Base-by-base conservation (phyloP, 2,888 invertebrate species). In the Conchocele bisecta region DNA sequence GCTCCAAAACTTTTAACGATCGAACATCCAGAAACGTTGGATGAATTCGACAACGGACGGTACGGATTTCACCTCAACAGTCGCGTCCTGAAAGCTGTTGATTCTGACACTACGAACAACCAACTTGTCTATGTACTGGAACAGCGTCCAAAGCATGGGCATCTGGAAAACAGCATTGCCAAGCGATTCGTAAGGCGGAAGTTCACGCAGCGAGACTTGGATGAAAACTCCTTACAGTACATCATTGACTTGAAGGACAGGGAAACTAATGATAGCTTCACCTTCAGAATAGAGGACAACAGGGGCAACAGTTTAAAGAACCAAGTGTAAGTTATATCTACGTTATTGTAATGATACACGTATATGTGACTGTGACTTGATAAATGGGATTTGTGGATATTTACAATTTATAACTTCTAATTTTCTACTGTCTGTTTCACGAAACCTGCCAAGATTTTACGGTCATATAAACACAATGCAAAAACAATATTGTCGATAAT, bases 171-270 rank as follows among this genome's bases (percentile, higher is more conserved):
- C 75, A 81, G 82, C 6, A 83, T 82, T 28, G 85, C 88, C 9
- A 86, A 89, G 65, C 82, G 86, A 22, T 87, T 79, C 48, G 86
- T 91, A 1, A 75, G 86, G 41, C 67, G 87, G 31, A 57, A 83
- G 28, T 91, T 91, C 74, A 88, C 89, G 0, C 91, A 91, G 79
- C 76, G 87, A 58, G 90, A 91, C 72, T 66, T 91, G 20, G 88
- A 91, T 70, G 89, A 89, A 46, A 84, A 85, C 15, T 80, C 83
- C 15, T 65, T 90, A 17, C 77, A 83, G 26, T 90, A 85, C 60
- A 84, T 90, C 24, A 75, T 90, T 26, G 84, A 88, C 58, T 77
- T 81, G 33, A 83, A 82, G 29, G 77, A 79, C 1, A 59, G 75
- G 6, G 81, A 81, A 9, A 87, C 86, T 29, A 85, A 86, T 51